Evolutionary conservation across 2,797 vertebrate species (phyloP).

Genomic region (Threskiornis aethiopicus): DNA sequence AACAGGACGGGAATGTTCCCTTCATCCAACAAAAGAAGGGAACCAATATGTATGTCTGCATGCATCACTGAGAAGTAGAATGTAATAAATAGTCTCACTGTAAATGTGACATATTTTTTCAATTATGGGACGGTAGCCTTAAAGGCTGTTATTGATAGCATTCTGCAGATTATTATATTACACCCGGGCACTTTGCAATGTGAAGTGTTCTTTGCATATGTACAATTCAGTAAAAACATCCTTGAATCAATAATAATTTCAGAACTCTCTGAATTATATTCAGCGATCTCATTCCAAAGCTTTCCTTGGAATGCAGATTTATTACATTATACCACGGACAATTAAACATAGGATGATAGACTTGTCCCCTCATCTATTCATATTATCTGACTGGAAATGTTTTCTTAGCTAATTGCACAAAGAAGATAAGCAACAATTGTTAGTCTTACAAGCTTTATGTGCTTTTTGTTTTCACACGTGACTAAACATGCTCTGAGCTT

Average conservation of each 20-base stretch:
- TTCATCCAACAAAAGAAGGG: not conserved
- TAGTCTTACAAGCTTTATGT: not conserved
- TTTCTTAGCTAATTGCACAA: conserved; percentile 12
- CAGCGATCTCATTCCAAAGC: not conserved
- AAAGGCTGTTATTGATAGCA: not conserved
- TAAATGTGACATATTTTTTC: not conserved
- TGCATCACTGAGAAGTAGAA: not conserved
- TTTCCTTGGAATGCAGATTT: conserved; percentile 4
- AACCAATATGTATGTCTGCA: not conserved
- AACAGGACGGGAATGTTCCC: not conserved
- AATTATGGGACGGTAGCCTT: not conserved
- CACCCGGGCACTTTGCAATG: fast-evolving
- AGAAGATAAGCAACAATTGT: not conserved
- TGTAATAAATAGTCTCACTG: not conserved
- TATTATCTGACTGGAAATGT: conserved; percentile 19
- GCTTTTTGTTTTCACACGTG: not conserved
- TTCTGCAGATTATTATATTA: not conserved
- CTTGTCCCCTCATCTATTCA: not conserved
- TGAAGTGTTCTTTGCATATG: not conserved
- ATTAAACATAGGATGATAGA: conserved; percentile 32
- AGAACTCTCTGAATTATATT: not conserved
- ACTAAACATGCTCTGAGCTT: not conserved
- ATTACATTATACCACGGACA: not conserved
- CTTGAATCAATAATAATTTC: conserved; percentile 11
- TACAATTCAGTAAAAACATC: not conserved